Base-by-base conservation (phyloP, 1,140 invertebrate genomes). In the Drosophila mojavensis region DNA sequence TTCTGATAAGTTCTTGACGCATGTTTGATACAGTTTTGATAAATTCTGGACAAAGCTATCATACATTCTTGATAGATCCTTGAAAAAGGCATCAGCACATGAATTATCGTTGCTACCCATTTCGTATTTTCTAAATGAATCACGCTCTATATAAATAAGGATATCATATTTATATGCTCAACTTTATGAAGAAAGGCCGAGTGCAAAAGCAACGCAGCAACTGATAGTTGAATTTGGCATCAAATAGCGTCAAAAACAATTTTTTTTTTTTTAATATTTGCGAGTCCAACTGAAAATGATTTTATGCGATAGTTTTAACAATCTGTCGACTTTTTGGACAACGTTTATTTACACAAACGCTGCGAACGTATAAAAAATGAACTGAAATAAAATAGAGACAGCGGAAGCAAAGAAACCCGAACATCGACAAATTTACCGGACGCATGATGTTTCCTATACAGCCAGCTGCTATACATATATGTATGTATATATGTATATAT, bases 221-320 rank as follows among this genome's bases (percentile, higher is more conserved):
- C 11, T 39, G 36, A 39, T 39, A 39, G 10, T n/a, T 26, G n/a
- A 43, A 11, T n/a, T 39, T 28, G 17, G 24, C 36, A 54, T 53
- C 20, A 26, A 30, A 41, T 43, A 55, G 33, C 45, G 20, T 39
- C 45, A 48, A 59, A 59, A 26, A 13, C 9, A 26, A 10, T 50
- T 50, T 26, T 50, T 26, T 4, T 50, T 13, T 50, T 26, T 11
- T 24, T 20, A 3, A 24, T 24, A 2, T 50, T 50, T 33, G 33
- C 36, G 36, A 39, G 4, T 10, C 3, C 24, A 73, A 68, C 60
- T 48, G 64, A 73, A 73, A 73, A 73, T 74, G 26, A 83, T 79
- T 83, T 54, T 45, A 71, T 55, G 67, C 59, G 67, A 77, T 67
- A 77, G 36, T 88, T 86, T 86, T 79, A 88, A 82, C 82, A 86